Percentiles rank a stretch among this genome's conserved stretches.
Evolutionary conservation across 2,888 invertebrate genomes (phyloP).

Genomic region (Drosophila atripex): DNA sequence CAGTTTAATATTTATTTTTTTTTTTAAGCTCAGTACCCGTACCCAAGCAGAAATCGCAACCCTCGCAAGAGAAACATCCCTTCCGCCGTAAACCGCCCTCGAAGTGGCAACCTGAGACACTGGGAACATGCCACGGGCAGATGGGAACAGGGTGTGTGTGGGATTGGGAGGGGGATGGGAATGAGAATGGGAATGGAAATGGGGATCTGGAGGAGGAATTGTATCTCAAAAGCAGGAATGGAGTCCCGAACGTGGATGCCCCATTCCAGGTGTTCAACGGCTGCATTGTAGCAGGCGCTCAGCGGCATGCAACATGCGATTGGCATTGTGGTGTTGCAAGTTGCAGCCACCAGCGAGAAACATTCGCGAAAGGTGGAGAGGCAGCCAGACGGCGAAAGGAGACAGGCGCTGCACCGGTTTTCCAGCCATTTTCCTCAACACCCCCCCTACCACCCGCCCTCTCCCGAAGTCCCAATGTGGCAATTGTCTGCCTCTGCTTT

Average conservation of each 20-base stretch:
- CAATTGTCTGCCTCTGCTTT: constrained; percentile 63
- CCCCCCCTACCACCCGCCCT: no score
- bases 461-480: not conserved
- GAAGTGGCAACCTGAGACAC: constrained; percentile 30
- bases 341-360: constrained; percentile 11
- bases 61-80: constrained; percentile 34
- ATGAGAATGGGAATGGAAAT: not conserved
- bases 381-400: constrained; percentile 9
- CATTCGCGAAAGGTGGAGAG: constrained; percentile 34
- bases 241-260: constrained; percentile 70
- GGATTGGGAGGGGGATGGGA: no score
- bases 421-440: constrained; percentile 39
- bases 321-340: constrained; percentile 38
- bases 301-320: constrained; percentile 56
- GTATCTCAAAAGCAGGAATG: constrained; percentile 3
- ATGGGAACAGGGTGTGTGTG: not conserved
- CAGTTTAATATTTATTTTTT: constrained; percentile 11
- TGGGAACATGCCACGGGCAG: constrained; percentile 19
- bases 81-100: constrained; percentile 42
- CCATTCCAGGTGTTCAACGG: constrained; percentile 81
- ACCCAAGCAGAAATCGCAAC: constrained; percentile 18
- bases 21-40: constrained; percentile 6
- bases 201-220: not conserved
- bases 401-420: constrained; percentile 46
- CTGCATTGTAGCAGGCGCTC: constrained; percentile 75